Conservation (phyloP, 1,140 invertebrate species). For the Dendrolimus kikuchii region DNA sequence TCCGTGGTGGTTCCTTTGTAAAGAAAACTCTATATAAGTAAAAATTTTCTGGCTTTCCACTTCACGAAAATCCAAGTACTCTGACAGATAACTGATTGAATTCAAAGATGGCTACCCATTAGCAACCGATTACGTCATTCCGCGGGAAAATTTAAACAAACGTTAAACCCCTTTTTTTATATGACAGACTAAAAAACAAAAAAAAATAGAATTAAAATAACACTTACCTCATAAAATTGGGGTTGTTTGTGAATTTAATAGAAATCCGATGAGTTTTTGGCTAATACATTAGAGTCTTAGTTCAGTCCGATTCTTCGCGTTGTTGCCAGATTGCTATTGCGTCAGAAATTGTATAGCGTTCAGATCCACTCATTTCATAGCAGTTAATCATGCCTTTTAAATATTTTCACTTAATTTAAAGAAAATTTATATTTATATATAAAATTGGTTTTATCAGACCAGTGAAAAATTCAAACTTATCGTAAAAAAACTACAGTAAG, state of each 20-base stretch:
- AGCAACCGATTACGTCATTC: conserved; percentile 52
- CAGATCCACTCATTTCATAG: conserved; percentile 60
- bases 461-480: background rate
- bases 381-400: conserved; percentile 47
- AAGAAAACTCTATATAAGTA: conserved; percentile 40
- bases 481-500: conserved; percentile 23
- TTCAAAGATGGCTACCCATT: conserved; percentile 39
- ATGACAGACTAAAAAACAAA: conserved; percentile 4
- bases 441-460: background rate
- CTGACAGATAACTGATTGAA: conserved; percentile 51
- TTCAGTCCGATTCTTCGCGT: conserved; percentile 53
- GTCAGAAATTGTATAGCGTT: conserved; percentile 60
- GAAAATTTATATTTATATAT: conserved; percentile 1
- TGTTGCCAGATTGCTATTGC: conserved; percentile 67
- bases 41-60: conserved; percentile 39
- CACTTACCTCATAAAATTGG: conserved; percentile 52
- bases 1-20: conserved; percentile 38
- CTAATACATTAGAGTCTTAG: conserved; percentile 47
- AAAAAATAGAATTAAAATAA: conserved; percentile 2
- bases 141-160: conserved; percentile 57
- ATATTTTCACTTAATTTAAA: conserved; percentile 16
- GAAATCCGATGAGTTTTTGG: conserved; percentile 31
- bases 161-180: conserved; percentile 25
- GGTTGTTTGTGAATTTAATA: conserved; percentile 24
- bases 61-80: conserved; percentile 24